Evolutionary conservation across 2,113 vertebrate species (phyloP).

Genomic region (Mesembrinibis cayennensis): DNA sequence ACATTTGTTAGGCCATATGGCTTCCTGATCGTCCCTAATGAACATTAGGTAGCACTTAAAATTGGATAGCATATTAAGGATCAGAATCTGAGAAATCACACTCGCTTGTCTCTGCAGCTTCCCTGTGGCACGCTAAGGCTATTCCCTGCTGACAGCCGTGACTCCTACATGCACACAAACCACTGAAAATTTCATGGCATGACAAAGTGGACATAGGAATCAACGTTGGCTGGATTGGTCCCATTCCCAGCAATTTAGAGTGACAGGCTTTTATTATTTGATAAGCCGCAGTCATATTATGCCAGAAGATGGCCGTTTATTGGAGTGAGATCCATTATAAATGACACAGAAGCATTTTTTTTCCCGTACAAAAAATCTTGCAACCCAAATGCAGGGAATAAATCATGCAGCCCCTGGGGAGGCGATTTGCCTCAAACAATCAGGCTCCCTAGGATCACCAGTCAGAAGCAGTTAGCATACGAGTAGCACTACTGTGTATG

Average conservation of each 20-base stretch:
- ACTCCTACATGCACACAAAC: not conserved
- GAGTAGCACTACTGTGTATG: not conserved
- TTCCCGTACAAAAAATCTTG: not conserved
- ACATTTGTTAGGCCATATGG: slow-evolving; percentile 56
- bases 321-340: slow-evolving; percentile 31
- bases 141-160: not conserved
- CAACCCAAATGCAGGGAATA: slow-evolving; percentile 13
- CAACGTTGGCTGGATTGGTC: not conserved
- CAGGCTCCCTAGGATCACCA: not conserved
- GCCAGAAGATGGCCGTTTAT: not conserved
- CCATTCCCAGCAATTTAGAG: not conserved
- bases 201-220: not conserved
- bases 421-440: slow-evolving; percentile 4
- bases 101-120: slow-evolving; percentile 40
- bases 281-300: not conserved
- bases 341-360: not conserved
- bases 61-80: slow-evolving; percentile 1
- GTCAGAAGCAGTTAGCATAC: not conserved
- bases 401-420: slow-evolving; percentile 4
- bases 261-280: slow-evolving; percentile 40
- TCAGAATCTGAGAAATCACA: slow-evolving; percentile 45
- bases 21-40: slow-evolving; percentile 52
- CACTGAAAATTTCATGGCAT: not conserved
- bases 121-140: not conserved
- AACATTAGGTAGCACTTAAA: slow-evolving; percentile 39